Evolutionary conservation across 2,797 vertebrate genomes (phyloP).

Genomic region (Phrynocephalus forsythii): DNA sequence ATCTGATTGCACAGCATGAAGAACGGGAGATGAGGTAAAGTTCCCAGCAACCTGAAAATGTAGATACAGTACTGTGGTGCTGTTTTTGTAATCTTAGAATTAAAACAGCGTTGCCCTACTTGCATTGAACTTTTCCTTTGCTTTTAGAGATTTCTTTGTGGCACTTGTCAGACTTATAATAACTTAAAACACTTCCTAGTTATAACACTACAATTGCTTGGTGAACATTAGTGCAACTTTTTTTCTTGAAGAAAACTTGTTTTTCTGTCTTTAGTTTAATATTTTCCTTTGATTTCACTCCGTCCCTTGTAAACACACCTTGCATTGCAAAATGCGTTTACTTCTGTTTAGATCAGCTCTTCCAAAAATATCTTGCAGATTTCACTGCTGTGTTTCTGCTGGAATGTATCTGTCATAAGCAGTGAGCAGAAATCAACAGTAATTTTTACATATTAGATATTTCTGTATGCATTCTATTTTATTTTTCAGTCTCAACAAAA

Average conservation of each 20-base stretch:
- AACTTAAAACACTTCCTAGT: not conserved
- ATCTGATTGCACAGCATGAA: constrained; percentile 95
- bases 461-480: not conserved
- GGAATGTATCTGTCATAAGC: not conserved
- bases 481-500: not conserved
- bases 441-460: not conserved
- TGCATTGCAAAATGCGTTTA: constrained; percentile 11
- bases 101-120: not conserved
- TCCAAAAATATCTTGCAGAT: not conserved
- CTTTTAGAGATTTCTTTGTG: not conserved
- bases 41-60: rapidly evolving
- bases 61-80: no score
- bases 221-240: rapidly evolving
- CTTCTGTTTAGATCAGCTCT: not conserved
- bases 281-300: constrained; percentile 14
- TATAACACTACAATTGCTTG: not conserved
- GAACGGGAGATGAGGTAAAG: constrained; percentile 96
- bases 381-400: not conserved
- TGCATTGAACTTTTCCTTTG: not conserved
- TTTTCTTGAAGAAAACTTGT: constrained; percentile 6
- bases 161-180: not conserved
- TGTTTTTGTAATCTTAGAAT: not conserved
- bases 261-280: constrained; percentile 1
- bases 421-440: not conserved
- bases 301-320: constrained; percentile 17